These are phyloP conservation scores for Orussus abietinus DNA, from an alignment of 1,140 invertebrate genomes.

Conservation along the genomic window DNA sequence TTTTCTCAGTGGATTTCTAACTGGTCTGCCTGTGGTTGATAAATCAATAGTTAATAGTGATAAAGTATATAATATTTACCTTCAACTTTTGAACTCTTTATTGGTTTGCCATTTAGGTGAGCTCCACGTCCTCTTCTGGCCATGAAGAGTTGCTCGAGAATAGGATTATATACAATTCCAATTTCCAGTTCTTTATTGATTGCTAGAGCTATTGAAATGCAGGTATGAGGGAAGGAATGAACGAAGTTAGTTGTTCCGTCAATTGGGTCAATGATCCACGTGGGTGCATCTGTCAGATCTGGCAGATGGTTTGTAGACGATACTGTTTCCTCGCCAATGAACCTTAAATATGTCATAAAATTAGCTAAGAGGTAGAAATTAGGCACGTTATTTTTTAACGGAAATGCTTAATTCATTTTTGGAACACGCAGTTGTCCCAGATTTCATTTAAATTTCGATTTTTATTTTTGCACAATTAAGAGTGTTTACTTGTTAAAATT, in stretches of 20 bases:
- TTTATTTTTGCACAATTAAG: no score
- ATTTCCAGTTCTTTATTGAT: slow-evolving; percentile 65
- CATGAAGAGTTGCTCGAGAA: slow-evolving; percentile 70
- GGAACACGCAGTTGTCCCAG: no score
- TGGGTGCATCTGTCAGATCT: slow-evolving; percentile 72
- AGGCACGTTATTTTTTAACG: no score
- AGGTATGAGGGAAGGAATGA: slow-evolving; percentile 61
- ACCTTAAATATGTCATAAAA: slow-evolving; percentile 61
- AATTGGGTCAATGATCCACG: slow-evolving; percentile 86
- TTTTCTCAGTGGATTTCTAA: no score
- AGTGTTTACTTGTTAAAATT: no score
- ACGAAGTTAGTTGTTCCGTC: slow-evolving; percentile 77
- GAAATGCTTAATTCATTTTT: no score
- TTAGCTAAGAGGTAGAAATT: no score
- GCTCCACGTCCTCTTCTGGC: slow-evolving; percentile 71
- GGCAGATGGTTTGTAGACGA: slow-evolving; percentile 56
- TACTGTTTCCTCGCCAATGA: slow-evolving; percentile 84
- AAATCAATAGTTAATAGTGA: no score
- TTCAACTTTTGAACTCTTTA: slow-evolving; percentile 41
- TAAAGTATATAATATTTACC: no score
- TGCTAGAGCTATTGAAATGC: slow-evolving; percentile 64
- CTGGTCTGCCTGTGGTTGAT: no score
- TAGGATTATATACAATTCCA: slow-evolving; percentile 76
- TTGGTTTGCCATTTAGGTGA: slow-evolving; percentile 66
- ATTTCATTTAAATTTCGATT: no score